A percentile compares a stretch with the other conserved stretches of the same genome.
These are phyloP conservation scores for Puffinus mauretanicus DNA, from an alignment of 2,113 vertebrate species.

Conservation along the genomic window DNA sequence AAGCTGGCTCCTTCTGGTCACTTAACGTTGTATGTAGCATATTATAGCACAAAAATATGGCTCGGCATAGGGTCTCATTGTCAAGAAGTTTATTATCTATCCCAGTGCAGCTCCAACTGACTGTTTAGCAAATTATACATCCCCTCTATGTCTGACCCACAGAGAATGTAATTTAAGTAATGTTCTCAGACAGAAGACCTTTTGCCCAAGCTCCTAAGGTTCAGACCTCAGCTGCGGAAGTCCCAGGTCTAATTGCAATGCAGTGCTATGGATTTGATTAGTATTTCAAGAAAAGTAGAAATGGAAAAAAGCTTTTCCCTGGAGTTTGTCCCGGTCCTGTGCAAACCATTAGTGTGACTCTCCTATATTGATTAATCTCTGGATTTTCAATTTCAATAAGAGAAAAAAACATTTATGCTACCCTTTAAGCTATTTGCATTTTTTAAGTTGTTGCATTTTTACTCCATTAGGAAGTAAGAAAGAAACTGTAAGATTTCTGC, in stretches of 20 bases:
- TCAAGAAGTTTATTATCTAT: background rate
- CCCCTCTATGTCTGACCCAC: background rate
- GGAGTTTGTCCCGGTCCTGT: background rate
- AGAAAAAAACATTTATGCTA: background rate
- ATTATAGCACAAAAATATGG: background rate
- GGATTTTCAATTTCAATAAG: background rate
- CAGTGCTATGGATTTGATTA: background rate
- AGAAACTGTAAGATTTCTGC: background rate
- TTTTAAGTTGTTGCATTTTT: background rate
- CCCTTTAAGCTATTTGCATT: background rate
- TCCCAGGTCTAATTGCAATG: background rate
- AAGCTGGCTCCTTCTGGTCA: background rate
- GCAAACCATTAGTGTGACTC: background rate
- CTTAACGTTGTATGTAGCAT: accelerated
- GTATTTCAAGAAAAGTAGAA: background rate
- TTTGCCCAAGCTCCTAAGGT: background rate
- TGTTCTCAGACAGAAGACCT: background rate
- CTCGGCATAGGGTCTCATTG: background rate
- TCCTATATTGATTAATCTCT: background rate
- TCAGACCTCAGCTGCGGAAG: background rate
- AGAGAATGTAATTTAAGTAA: background rate
- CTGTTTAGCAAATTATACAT: background rate
- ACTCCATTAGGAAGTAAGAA: background rate
- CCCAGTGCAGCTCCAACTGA: background rate
- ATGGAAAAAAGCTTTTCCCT: background rate